These are phyloP conservation scores for Brachyptera putata DNA, from an alignment of 2,888 invertebrate species.

Conservation along the genomic window DNA sequence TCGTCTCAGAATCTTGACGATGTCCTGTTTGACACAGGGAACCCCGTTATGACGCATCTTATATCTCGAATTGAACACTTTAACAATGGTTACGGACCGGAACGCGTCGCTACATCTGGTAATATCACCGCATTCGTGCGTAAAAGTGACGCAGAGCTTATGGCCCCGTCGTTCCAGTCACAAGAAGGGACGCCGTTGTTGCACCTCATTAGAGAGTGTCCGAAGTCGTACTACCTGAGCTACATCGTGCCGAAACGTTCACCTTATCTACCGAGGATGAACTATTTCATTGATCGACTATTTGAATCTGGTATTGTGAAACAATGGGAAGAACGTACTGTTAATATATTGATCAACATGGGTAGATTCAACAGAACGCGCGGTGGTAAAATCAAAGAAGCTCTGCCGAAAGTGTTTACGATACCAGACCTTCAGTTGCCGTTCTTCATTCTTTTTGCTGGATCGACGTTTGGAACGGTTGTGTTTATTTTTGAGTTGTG, in stretches of 20 bases:
- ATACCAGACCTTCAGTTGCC: slow-evolving; percentile 8
- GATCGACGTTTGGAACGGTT: background rate
- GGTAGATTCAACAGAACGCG: background rate
- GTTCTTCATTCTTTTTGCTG: slow-evolving; percentile 8
- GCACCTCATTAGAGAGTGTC: slow-evolving; percentile 48
- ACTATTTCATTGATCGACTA: slow-evolving; percentile 33
- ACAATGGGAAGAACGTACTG: slow-evolving; percentile 6
- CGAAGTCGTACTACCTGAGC: slow-evolving; percentile 44
- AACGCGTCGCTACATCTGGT: background rate
- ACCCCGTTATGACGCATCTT: background rate
- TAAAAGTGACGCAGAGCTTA: slow-evolving; percentile 1
- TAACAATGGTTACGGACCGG: background rate
- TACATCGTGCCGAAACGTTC: slow-evolving; percentile 47
- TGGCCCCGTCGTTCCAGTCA: background rate
- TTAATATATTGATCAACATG: background rate
- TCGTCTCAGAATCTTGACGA: slow-evolving; percentile 41
- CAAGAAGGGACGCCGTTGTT: slow-evolving; percentile 41
- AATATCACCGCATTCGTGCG: slow-evolving; percentile 10
- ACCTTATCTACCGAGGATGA: slow-evolving; percentile 43
- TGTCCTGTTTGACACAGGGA: background rate
- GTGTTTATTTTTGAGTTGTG: slow-evolving; percentile 1
- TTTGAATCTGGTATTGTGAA: slow-evolving; percentile 21
- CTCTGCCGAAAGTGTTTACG: slow-evolving; percentile 1
- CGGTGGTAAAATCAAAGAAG: background rate
- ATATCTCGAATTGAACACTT: background rate